A percentile compares a stretch with the other conserved stretches of the same genome.
Evolutionary conservation across 2,888 invertebrate genomes (phyloP).

Genomic region (Drosophila formosana): DNA sequence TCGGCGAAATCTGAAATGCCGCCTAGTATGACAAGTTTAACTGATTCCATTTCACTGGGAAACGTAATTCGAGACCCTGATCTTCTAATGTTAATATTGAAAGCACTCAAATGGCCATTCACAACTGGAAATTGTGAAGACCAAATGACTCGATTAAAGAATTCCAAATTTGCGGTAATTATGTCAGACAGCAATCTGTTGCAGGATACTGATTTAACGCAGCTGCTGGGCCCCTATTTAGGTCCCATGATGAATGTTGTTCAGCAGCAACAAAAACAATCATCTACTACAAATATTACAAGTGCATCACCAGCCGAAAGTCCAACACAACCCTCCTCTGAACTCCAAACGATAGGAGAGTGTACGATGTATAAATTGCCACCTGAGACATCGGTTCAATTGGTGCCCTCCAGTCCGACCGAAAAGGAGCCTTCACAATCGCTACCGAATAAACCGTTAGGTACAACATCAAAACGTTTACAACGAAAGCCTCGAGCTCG

Average conservation of each 20-base stretch:
- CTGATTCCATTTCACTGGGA: constrained; percentile 82
- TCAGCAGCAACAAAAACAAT: constrained; percentile 72
- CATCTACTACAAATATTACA: constrained; percentile 10
- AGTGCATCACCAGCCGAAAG: constrained; percentile 30
- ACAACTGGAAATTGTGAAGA: constrained; percentile 76
- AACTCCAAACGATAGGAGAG: constrained; percentile 45
- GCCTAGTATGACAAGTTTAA: constrained; percentile 63
- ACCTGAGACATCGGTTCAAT: constrained; percentile 84
- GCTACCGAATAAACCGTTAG: constrained; percentile 4
- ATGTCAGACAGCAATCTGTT: constrained; percentile 83
- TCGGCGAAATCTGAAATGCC: constrained; percentile 32
- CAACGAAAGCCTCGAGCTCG: constrained; percentile 38
- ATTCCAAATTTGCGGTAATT: constrained; percentile 82
- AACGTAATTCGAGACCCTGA: constrained; percentile 84
- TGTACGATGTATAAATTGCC: constrained; percentile 83
- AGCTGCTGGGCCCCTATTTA: constrained; percentile 83
- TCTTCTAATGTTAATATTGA: constrained; percentile 83
- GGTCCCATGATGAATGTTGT: constrained; percentile 71
- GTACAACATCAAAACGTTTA: constrained; percentile 28
- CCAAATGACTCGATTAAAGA: constrained; percentile 82
- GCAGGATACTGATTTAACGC: constrained; percentile 84
- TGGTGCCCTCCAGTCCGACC: constrained; percentile 82
- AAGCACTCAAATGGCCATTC: constrained; percentile 84
- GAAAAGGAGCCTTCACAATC: constrained; percentile 50
- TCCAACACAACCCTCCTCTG: constrained; percentile 41